Evolutionary conservation across 2,888 invertebrate species (phyloP).

Genomic region (Seira musarum): DNA sequence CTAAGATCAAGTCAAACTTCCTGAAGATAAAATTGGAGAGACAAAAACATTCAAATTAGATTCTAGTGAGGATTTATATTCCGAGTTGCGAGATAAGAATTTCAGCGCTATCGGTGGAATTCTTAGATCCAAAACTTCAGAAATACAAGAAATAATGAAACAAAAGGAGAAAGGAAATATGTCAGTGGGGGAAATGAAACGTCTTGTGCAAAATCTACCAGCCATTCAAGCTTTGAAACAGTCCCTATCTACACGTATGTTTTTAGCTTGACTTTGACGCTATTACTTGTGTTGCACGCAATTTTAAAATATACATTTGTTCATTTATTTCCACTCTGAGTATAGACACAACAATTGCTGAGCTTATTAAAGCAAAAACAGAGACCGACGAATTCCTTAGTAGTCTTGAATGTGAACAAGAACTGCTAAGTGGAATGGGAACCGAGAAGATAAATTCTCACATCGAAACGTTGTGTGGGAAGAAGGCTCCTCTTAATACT

Average conservation of each 20-base stretch:
- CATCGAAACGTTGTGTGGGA: slow-evolving; percentile 94
- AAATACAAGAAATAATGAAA: slow-evolving; percentile 88
- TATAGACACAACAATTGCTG: slow-evolving; percentile 92
- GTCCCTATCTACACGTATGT: slow-evolving; percentile 81
- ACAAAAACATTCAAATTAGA: slow-evolving; percentile 86
- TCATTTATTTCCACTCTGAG: slow-evolving; percentile 15
- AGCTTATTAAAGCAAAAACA: slow-evolving; percentile 90
- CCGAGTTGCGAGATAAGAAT: slow-evolving; percentile 92
- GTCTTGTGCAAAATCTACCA: slow-evolving; percentile 91
- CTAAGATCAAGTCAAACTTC: slow-evolving; percentile 84
- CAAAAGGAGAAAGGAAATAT: slow-evolving; percentile 83
- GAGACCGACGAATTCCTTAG: slow-evolving; percentile 85
- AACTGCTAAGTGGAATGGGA: slow-evolving; percentile 92
- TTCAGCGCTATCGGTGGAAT: slow-evolving; percentile 92
- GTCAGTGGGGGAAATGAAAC: slow-evolving; percentile 95
- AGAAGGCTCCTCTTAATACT: slow-evolving; percentile 85
- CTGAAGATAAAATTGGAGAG: slow-evolving; percentile 86
- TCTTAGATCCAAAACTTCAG: slow-evolving; percentile 88
- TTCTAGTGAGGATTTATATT: slow-evolving; percentile 90
- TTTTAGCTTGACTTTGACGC: too few species aligned
- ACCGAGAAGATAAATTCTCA: slow-evolving; percentile 90
- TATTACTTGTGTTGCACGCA: too few species aligned
- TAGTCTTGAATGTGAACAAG: slow-evolving; percentile 88
- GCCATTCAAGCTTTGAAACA: slow-evolving; percentile 89
- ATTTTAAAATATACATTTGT: slow-evolving; percentile 9